phyloP scores from a whole-genome alignment of 1,140 invertebrate species.

The Eciton burchellii region DNA sequence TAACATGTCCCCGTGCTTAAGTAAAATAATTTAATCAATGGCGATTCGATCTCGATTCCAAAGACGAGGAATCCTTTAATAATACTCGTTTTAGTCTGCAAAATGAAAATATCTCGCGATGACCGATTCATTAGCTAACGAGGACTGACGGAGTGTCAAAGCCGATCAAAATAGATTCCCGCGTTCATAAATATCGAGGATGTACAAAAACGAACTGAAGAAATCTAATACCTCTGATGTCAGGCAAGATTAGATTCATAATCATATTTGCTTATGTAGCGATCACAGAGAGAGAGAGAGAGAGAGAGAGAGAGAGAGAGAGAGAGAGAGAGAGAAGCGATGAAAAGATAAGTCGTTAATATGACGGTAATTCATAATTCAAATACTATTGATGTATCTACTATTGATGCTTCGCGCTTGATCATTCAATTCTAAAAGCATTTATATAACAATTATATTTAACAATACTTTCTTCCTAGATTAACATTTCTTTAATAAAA shows the following conservation, averaged over 20 bases:
- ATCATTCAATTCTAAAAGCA: too few relatives aligned
- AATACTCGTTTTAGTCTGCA: not conserved
- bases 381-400: too few relatives aligned
- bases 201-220: not conserved
- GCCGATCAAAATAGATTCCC: conserved; percentile 11
- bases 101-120: not conserved
- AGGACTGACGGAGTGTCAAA: conserved; percentile 16
- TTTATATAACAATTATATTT: too few relatives aligned
- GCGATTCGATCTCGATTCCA: not conserved
- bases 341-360: too few relatives aligned
- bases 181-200: not conserved
- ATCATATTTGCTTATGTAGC: conserved; percentile 11
- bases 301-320: too few relatives aligned
- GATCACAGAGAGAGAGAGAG: not conserved
- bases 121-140: not conserved
- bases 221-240: not conserved
- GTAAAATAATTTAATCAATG: conserved; percentile 15
- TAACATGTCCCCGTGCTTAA: not conserved
- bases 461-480: too few relatives aligned
- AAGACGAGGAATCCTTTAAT: not conserved
- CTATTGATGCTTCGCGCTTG: too few relatives aligned
- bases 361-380: too few relatives aligned
- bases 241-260: conserved; percentile 5
- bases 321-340: too few relatives aligned
- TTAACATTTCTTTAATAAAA: too few relatives aligned